Evolutionary conservation across 1,140 invertebrate species (phyloP), one percentile per base, ranked within the genome.

Genomic region (Gryon sp.): DNA sequence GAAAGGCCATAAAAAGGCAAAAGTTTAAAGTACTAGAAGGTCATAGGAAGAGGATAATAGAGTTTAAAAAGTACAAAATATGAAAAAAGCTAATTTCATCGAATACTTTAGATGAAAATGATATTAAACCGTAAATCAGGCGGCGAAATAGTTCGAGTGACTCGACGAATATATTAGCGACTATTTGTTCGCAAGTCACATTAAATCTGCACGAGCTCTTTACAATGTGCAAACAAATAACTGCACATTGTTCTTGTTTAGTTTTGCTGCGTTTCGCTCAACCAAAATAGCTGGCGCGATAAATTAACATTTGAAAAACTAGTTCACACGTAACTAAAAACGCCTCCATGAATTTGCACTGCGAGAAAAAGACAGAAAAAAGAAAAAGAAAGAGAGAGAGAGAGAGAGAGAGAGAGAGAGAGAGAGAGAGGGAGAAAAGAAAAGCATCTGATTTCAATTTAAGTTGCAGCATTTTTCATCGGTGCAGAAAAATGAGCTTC

Each of bases 161-260:
- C 36, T 55, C 68, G 9, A 48, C 40, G 50, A 72, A 72, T 63
- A 63, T 63, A 72, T 72, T 72, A 62, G 57, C 68, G 68, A 55
- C 68, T 72, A 65, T 65, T 63, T 73, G 52, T 73, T 73, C 69
- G 16, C 34, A 30, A 59, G 59, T 55, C 59, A 38, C 59, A 65
- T 73, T 73, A 65, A 65, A 73, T 73, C 52, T 57, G 57, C 36
- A n/a, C n/a, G n/a, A n/a, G 59, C 69, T 28, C 55, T 73, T 46
- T 73, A 72, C 57, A 57, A 34, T 26, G 26, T 34, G 8, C 45
- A 59, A 69, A 59, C 66, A 62, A 53, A 63, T 73, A 70, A 60
- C 66, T 52, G 53, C 53, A 52, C 38, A 70, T 70, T 70, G 66
- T 59, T 60, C 66, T 34, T 55, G 65, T 50, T 48, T 41, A 28